A percentile compares a stretch with the other conserved stretches of the same genome.
These are phyloP conservation scores for Drosophila pectinifera DNA, from an alignment of 1,140 invertebrate species.

Conservation along the genomic window DNA sequence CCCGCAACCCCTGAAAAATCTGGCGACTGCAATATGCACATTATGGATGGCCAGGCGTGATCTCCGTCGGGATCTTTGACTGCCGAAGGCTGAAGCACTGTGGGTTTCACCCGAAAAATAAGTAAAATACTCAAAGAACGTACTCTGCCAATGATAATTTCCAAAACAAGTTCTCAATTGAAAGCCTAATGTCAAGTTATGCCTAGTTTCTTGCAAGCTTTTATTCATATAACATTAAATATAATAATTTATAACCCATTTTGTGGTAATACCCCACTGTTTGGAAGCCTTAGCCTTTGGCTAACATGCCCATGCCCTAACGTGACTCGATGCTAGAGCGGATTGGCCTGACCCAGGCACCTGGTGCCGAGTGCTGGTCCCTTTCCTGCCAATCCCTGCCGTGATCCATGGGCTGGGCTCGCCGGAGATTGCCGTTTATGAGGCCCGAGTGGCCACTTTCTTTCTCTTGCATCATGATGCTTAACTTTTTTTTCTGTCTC, in stretches of 20 bases:
- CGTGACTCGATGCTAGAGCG: slow-evolving; percentile 52
- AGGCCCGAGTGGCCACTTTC: slow-evolving; percentile 67
- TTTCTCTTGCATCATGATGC: slow-evolving; percentile 75
- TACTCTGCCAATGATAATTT: too few relatives aligned
- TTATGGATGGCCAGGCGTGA: slow-evolving; percentile 58
- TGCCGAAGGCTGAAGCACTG: slow-evolving; percentile 7
- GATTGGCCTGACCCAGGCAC: slow-evolving; percentile 56
- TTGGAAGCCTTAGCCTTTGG: slow-evolving; percentile 24
- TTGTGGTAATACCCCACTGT: too few relatives aligned
- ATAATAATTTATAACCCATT: too few relatives aligned
- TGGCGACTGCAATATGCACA: slow-evolving; percentile 70
- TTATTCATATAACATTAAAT: too few relatives aligned
- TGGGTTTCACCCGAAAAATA: not conserved
- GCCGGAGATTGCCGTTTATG: slow-evolving; percentile 70
- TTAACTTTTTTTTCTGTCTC: slow-evolving; percentile 24
- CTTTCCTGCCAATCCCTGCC: slow-evolving; percentile 12
- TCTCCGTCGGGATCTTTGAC: slow-evolving; percentile 44
- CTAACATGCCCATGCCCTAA: slow-evolving; percentile 73
- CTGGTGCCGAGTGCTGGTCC: slow-evolving; percentile 41
- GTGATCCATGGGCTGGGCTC: slow-evolving; percentile 40
- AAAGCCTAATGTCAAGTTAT: too few relatives aligned
- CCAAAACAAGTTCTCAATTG: too few relatives aligned
- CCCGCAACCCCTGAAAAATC: slow-evolving; percentile 22
- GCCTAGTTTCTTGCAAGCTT: too few relatives aligned
- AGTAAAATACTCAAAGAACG: not conserved